Evolutionary conservation across 2,888 invertebrate species (phyloP).

Genomic region (Trachelus troglodyta): DNA sequence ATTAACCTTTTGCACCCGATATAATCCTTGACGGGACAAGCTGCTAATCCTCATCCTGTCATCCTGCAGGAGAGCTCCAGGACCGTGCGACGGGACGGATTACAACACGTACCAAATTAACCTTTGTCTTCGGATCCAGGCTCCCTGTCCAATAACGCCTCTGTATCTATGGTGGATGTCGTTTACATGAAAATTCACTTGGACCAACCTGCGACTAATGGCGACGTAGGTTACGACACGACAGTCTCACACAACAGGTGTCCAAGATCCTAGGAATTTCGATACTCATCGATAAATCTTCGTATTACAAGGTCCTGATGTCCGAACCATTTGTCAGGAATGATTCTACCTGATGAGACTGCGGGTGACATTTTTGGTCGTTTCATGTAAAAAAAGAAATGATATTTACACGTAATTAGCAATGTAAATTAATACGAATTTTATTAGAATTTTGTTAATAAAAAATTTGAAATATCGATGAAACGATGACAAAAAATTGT

Average conservation of each 20-base stretch:
- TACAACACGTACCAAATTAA: slow-evolving; percentile 64
- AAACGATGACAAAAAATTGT: background rate
- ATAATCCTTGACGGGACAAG: slow-evolving; percentile 64
- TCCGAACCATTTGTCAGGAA: slow-evolving; percentile 11
- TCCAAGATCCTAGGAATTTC: slow-evolving; percentile 24
- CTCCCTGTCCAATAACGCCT: slow-evolving; percentile 10
- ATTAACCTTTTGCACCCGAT: slow-evolving; percentile 63
- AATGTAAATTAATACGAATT: background rate
- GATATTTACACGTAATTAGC: background rate
- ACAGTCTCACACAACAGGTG: slow-evolving; percentile 50
- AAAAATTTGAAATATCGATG: background rate
- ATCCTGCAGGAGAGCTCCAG: slow-evolving; percentile 36
- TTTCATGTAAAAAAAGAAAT: background rate
- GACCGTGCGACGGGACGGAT: slow-evolving; percentile 52
- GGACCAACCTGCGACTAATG: slow-evolving; percentile 58
- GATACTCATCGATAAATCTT: slow-evolving; percentile 14
- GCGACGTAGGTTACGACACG: background rate
- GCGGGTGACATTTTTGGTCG: background rate
- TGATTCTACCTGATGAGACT: background rate
- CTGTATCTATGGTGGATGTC: slow-evolving; percentile 26
- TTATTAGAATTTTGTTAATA: background rate
- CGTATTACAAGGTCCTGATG: slow-evolving; percentile 12
- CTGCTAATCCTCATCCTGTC: slow-evolving; percentile 58
- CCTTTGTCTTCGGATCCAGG: slow-evolving; percentile 47
- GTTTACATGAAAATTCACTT: slow-evolving; percentile 63